Evolutionary conservation across 2,888 invertebrate genomes (phyloP).

Genomic region (Schrankia costaestrigalis): DNA sequence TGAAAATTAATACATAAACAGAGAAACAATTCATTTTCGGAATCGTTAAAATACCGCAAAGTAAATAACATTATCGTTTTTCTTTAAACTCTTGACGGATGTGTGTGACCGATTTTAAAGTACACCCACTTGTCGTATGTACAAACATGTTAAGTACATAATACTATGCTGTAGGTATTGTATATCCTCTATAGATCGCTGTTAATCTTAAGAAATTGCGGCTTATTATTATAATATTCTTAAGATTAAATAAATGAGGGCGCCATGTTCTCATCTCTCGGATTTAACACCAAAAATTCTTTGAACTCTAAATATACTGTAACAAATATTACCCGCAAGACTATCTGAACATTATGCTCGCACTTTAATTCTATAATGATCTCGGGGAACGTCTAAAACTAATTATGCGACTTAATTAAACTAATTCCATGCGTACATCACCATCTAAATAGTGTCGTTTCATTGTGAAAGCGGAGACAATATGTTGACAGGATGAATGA

Average conservation of each 20-base stretch:
- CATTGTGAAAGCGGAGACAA: conserved; percentile 73
- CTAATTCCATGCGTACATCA: conserved; percentile 69
- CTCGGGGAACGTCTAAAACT: conserved; percentile 55
- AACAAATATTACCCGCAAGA: conserved; percentile 44
- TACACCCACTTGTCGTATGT: conserved; percentile 38
- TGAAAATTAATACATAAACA: conserved; percentile 65
- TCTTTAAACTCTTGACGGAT: conserved; percentile 39
- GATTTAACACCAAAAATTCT: conserved; percentile 49
- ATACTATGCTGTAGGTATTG: conserved; percentile 5
- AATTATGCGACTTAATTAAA: conserved; percentile 74
- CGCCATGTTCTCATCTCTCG: conserved; percentile 27
- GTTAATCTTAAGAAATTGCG: conserved; percentile 25
- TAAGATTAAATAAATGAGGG: conserved; percentile 40
- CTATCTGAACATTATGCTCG: conserved; percentile 42
- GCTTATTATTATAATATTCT: conserved; percentile 41
- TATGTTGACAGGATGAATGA: conserved; percentile 78
- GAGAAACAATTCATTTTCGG: conserved; percentile 50
- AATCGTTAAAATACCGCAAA: conserved; percentile 64
- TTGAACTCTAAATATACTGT: conserved; percentile 49
- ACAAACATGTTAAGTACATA: conserved; percentile 13
- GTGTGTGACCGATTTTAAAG: conserved; percentile 36
- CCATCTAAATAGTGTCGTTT: conserved; percentile 69
- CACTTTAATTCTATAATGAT: conserved; percentile 50
- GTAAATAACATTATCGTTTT: conserved; percentile 49
- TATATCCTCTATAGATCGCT: too few relatives aligned